Evolutionary conservation across 2,797 vertebrate species (phyloP).

Genomic region (Buceros bicornis): DNA sequence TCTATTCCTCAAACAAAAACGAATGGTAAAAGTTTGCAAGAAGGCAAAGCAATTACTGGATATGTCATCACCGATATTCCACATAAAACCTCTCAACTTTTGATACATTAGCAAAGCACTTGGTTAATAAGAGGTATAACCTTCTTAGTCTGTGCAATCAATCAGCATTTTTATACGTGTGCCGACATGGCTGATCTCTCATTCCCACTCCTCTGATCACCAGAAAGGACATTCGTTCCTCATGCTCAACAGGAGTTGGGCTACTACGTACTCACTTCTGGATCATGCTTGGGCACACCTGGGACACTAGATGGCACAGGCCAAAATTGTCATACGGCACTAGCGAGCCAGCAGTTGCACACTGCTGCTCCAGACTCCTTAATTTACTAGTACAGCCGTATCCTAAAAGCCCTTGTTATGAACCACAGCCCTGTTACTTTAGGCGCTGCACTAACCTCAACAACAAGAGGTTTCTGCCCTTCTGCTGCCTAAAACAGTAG

Average conservation of each 20-base stretch:
- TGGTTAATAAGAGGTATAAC: not conserved
- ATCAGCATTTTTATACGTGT: not conserved
- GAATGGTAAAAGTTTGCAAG: not conserved
- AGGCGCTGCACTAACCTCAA: not conserved
- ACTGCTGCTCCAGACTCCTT: not conserved
- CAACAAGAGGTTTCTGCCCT: not conserved
- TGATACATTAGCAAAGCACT: not conserved
- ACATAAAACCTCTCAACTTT: not conserved
- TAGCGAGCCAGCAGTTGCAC: not conserved
- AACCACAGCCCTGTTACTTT: not conserved
- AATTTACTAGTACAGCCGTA: not conserved
- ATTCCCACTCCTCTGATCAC: not conserved
- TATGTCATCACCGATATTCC: not conserved
- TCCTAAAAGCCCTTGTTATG: not conserved
- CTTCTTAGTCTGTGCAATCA: not conserved
- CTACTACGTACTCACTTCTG: not conserved
- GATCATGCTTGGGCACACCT: accelerated
- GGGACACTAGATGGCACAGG: not conserved
- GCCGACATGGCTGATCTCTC: not conserved
- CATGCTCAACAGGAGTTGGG: not conserved
- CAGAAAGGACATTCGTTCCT: not conserved
- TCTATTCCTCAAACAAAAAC: not conserved
- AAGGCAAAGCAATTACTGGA: not conserved
- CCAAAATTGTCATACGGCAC: not conserved
- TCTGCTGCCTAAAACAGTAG: not conserved